These are phyloP conservation scores for Rhombomys opimus DNA, from an alignment of 2,113 vertebrate genomes.

Conservation along the genomic window DNA sequence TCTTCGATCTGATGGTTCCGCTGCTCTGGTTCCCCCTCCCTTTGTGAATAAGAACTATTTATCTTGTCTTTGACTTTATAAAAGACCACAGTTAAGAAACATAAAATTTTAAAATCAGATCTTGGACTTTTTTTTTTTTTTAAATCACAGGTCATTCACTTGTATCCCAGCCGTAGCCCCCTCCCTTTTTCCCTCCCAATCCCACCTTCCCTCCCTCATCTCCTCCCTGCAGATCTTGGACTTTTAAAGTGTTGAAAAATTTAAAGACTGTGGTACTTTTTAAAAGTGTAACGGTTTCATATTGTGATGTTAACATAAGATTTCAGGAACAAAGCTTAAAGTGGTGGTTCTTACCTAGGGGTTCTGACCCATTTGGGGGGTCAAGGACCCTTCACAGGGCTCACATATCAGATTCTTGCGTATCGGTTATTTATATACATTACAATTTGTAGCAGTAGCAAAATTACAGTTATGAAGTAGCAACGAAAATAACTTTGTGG, in stretches of 20 bases:
- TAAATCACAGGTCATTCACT: too few relatives aligned
- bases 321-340: not conserved
- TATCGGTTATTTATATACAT: not conserved
- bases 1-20: not conserved
- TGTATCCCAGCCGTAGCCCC: too few relatives aligned
- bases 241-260: not conserved
- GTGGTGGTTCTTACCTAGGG: not conserved
- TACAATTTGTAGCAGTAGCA: not conserved
- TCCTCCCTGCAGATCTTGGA: not conserved
- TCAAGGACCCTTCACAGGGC: not conserved
- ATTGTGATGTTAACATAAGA: not conserved
- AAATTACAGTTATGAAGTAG: not conserved
- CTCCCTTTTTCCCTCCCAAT: too few relatives aligned
- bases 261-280: not conserved
- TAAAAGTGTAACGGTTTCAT: not conserved
- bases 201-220: too few relatives aligned
- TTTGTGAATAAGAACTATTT: not conserved
- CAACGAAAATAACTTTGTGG: not conserved
- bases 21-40: not conserved
- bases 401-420: not conserved
- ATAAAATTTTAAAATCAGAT: not conserved
- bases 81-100: not conserved
- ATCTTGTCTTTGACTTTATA: not conserved
- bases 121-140: not conserved
- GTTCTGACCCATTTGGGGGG: not conserved